Evolutionary conservation across 2,113 vertebrate genomes (phyloP).

Genomic region (Artemisiospiza belli): DNA sequence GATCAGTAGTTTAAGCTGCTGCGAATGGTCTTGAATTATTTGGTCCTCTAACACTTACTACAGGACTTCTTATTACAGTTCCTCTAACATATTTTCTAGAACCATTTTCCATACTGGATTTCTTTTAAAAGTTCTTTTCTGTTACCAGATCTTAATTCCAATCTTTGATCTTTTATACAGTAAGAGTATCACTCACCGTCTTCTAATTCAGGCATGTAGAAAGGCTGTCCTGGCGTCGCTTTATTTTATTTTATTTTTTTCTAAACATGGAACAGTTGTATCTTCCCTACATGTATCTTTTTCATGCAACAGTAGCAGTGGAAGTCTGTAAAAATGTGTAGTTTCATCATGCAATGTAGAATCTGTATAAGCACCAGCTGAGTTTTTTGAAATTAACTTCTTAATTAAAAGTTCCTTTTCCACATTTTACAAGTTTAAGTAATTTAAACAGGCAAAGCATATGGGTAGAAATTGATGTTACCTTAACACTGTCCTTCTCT

Average conservation of each 20-base stretch:
- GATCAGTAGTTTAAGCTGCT: background rate
- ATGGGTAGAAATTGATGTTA: conserved; percentile 42
- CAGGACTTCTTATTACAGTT: background rate
- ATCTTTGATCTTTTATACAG: background rate
- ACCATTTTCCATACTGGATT: background rate
- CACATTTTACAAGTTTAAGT: conserved; percentile 7
- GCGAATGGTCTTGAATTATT: background rate
- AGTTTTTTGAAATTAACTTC: background rate
- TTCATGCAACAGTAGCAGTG: background rate
- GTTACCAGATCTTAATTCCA: background rate
- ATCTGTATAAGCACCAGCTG: background rate
- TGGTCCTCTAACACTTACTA: background rate
- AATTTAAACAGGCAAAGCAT: conserved; percentile 45
- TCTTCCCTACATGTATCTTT: background rate
- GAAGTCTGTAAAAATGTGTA: background rate
- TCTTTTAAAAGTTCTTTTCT: background rate
- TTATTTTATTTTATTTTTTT: background rate
- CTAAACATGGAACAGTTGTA: background rate
- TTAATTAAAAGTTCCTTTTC: conserved; percentile 27
- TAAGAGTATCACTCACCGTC: background rate
- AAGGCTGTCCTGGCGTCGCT: background rate
- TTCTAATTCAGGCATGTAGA: background rate
- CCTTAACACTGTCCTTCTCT: conserved; percentile 50
- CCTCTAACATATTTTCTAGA: background rate
- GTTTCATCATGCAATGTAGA: background rate